Base-by-base conservation (phyloP, 2,797 vertebrate species). In the Sebastes kiyomatsui region DNA sequence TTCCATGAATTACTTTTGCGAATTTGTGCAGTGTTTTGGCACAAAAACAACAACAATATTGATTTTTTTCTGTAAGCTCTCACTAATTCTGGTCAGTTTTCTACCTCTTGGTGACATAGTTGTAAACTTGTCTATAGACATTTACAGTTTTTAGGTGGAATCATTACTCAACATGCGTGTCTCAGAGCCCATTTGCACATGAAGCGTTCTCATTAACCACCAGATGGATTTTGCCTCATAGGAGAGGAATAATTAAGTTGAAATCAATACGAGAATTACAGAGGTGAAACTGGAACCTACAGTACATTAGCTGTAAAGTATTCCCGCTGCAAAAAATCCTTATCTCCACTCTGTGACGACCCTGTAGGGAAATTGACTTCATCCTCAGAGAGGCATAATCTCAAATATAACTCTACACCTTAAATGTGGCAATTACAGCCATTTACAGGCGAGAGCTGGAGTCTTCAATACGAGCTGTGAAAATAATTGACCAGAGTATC, bases 201-300 rank as follows among this genome's bases (percentile, higher is more conserved):
- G 49, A 54, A 74, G 60, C 14, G 11, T 62, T 56, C 82, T 87
- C 79, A 89, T 90, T 90, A 88, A 85, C 78, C 16, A 75, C 75
- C 87, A 72, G 77, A 86, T 89, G 46, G 85, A 91, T 89, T 87
- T 84, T 74, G 75, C 84, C 81, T 89, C 87, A 80, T 55, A 60
- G 84, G 78, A 87, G 75, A 71, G 28, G 72, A 87, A 91, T 89
- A 91, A 90, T 90, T 88, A 86, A 86, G 79, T 79, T 87, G 80
- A 91, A 93, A 91, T 94, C 89, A 90, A 92, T 92, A 85, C 20
- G 12, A 77, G 84, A 90, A 85, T 91, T 88, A 83, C 77, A 84
- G 84, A 86, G 84, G 84, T 89, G 85, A 89, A 90, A 84, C 87
- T 69, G 81, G 77, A 89, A 82, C 72, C 82, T 65, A 52, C 75